Conservation (phyloP, 2,888 invertebrate genomes). For the Drosophila suboccidentalis region DNA sequence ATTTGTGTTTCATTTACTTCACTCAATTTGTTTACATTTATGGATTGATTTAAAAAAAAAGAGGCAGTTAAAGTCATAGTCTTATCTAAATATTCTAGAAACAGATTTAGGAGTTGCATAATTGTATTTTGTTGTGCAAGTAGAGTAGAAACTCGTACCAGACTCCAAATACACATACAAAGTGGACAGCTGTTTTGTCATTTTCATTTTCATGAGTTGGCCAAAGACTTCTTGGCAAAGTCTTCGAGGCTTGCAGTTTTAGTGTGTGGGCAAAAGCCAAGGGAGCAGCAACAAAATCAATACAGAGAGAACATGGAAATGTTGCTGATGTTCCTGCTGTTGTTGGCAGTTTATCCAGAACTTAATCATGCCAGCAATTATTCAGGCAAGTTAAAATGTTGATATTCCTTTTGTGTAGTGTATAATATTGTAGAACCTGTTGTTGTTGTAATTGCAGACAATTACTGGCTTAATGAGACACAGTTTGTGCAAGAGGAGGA, state of each 20-base stretch:
- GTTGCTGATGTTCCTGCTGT: conserved; percentile 18
- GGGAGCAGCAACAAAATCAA: conserved; percentile 4
- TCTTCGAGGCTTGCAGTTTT: background rate
- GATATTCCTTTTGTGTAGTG: background rate
- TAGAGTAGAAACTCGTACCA: conserved; percentile 16
- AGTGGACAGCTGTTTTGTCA: conserved; percentile 52
- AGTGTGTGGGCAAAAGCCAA: conserved; percentile 25
- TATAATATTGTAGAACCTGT: background rate
- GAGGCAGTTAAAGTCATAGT: background rate
- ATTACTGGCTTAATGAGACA: conserved; percentile 53
- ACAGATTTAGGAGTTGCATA: conserved; percentile 6
- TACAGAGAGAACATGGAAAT: conserved; percentile 12
- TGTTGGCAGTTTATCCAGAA: conserved; percentile 6
- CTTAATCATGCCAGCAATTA: conserved; percentile 12
- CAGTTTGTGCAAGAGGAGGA: conserved; percentile 29
- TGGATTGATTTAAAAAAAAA: too few relatives aligned
- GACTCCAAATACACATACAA: conserved; percentile 3
- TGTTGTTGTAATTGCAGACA: conserved; percentile 20
- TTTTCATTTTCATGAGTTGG: background rate
- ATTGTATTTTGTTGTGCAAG: background rate
- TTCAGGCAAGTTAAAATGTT: conserved; percentile 27
- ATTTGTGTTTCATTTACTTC: too few relatives aligned
- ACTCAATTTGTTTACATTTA: too few relatives aligned
- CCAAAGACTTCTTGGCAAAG: conserved; percentile 29
- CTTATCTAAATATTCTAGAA: background rate